Evolutionary conservation across 1,140 invertebrate genomes (phyloP), one percentile per base, ranked within the genome.

Genomic region (Stratiolaelaps scimitus): DNA sequence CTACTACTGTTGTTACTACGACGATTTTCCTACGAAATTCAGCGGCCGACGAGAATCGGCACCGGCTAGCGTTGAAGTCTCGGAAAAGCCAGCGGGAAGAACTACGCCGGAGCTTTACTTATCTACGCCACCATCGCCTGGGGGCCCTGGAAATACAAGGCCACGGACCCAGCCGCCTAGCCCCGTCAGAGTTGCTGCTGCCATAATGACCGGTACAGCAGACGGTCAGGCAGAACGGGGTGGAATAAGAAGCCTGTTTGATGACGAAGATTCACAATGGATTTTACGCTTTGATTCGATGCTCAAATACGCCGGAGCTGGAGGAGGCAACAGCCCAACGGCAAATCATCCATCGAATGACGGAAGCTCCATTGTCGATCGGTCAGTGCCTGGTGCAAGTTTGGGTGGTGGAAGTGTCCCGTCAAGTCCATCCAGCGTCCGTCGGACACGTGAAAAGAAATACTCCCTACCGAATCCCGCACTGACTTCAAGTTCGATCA

Each of bases 221-320:
- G 26, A 60, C 26, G 53, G 26, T 34, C 26, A 34, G 26, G 34
- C 53, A 15, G 53, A 60, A 29, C 53, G 53, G 26, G 20, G 53
- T 23, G 23, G 53, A 26, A 23, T 60, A 1, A 60, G 23, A 34
- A 60, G 53, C 34, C 23, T 60, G 1, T 60, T 60, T 23, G 53
- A 60, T 60, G 53, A 60, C 23, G 53, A 60, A 26, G 53, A 60
- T 26, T 60, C 53, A 23, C 53, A 60, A 23, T 60, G 53, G 53
- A 60, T 60, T 60, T 60, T 60, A 34, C 1, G 53, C 15, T 60
- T 60, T 10, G 53, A 60, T 26, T 60, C 53, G 53, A 60, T 60
- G 53, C 34, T 60, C 26, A 60, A 60, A 34, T 60, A 60, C 23
- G 53, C 53, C 23, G 26, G 34, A 26, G 34, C 53, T 26, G 26